Percentiles rank a stretch among this genome's conserved stretches.
Conservation (phyloP, 1,140 invertebrate species). For the Cydia amplana region DNA sequence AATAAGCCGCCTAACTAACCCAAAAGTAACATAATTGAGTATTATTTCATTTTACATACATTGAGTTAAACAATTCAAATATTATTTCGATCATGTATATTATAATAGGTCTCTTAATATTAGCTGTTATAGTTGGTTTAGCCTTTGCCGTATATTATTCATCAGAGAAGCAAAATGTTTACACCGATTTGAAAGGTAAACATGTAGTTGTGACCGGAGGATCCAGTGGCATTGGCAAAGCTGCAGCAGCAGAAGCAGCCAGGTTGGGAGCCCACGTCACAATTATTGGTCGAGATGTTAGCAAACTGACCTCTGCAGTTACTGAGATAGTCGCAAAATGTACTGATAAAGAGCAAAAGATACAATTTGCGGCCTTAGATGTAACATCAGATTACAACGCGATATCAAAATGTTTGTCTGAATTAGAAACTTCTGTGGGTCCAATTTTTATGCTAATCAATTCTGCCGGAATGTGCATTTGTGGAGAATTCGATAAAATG, state of each 20-base stretch:
- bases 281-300: slow-evolving; percentile 90
- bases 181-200: slow-evolving; percentile 70
- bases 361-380: slow-evolving; percentile 87
- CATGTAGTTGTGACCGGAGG: slow-evolving; percentile 93
- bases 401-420: slow-evolving; percentile 83
- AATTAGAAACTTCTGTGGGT: slow-evolving; percentile 79
- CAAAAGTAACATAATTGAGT: too few relatives aligned
- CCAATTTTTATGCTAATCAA: slow-evolving; percentile 94
- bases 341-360: slow-evolving; percentile 80
- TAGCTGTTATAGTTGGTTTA: slow-evolving; percentile 42
- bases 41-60: too few relatives aligned
- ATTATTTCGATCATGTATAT: slow-evolving; percentile 35
- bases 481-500: slow-evolving; percentile 91
- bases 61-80: not conserved
- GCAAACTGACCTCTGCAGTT: slow-evolving; percentile 83
- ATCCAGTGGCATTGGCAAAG: slow-evolving; percentile 96
- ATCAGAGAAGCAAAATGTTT: slow-evolving; percentile 60
- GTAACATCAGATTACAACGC: slow-evolving; percentile 83
- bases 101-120: slow-evolving; percentile 38
- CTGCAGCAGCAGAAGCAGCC: slow-evolving; percentile 88
- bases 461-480: slow-evolving; percentile 92
- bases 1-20: too few relatives aligned
- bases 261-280: slow-evolving; percentile 92
- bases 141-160: slow-evolving; percentile 43
- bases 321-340: slow-evolving; percentile 79